phyloP scores from a whole-genome alignment of 2,797 vertebrate species.

The Halcyon smyrnensis region DNA sequence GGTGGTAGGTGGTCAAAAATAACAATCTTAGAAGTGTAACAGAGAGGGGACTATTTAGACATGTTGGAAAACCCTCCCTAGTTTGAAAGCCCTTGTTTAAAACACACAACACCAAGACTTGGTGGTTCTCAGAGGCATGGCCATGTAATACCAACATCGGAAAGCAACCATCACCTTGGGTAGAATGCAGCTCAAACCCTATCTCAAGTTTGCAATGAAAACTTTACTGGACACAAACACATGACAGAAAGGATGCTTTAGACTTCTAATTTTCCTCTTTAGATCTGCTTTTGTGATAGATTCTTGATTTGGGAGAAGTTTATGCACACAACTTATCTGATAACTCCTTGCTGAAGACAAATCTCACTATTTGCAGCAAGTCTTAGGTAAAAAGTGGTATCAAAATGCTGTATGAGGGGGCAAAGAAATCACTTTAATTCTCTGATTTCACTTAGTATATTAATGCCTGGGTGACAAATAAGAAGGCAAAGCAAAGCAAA shows the following conservation, averaged over 20 bases:
- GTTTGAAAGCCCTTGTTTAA: neutral
- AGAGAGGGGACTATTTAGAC: neutral
- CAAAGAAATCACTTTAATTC: neutral
- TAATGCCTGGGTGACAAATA: neutral
- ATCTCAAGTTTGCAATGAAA: neutral
- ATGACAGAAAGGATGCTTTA: neutral
- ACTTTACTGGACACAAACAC: neutral
- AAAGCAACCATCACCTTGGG: neutral
- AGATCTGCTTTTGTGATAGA: neutral
- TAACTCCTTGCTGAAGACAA: neutral
- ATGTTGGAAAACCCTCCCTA: neutral
- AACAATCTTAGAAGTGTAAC: neutral
- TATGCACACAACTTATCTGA: neutral
- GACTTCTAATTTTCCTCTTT: rapidly evolving
- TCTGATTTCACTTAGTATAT: neutral
- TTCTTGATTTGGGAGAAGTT: neutral
- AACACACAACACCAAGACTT: neutral
- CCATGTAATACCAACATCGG: neutral
- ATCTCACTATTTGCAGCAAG: neutral
- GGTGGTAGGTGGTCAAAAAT: neutral
- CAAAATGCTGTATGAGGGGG: neutral
- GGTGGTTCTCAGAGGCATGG: neutral
- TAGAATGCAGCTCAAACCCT: neutral
- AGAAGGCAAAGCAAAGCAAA: neutral
- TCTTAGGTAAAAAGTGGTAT: neutral